phyloP scores from a whole-genome alignment of 2,888 invertebrate genomes.

The Polymixis flavicincta region DNA sequence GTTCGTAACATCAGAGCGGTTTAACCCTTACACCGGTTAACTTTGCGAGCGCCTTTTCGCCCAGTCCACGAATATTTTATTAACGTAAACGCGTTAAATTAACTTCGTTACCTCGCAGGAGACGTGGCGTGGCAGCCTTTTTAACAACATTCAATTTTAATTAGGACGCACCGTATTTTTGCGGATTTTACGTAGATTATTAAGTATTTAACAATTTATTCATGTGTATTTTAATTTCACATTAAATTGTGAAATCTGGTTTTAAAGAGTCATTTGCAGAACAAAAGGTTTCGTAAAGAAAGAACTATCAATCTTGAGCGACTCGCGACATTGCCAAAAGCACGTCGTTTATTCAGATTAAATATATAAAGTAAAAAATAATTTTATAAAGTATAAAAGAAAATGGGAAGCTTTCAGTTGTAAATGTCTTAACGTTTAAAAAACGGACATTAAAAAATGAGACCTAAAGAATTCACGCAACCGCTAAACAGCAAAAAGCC shows the following conservation, averaged over 20 bases:
- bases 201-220: slow-evolving; percentile 1
- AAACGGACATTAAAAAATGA: slow-evolving; percentile 31
- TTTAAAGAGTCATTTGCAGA: neutral
- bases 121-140: slow-evolving; percentile 70
- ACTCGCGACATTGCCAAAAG: neutral
- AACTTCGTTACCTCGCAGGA: slow-evolving; percentile 74
- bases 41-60: slow-evolving; percentile 71
- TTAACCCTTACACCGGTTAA: slow-evolving; percentile 69
- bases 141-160: slow-evolving; percentile 75
- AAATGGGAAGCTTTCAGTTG: neutral
- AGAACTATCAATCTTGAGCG: neutral
- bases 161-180: slow-evolving; percentile 64
- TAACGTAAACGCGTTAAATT: slow-evolving; percentile 79
- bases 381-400: too few relatives aligned
- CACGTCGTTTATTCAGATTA: neutral
- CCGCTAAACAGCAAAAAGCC: slow-evolving; percentile 76
- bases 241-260: neutral
- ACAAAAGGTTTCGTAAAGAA: neutral
- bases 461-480: slow-evolving; percentile 57
- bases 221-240: slow-evolving; percentile 1
- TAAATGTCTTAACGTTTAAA: slow-evolving; percentile 37
- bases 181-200: slow-evolving; percentile 30
- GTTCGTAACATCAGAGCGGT: slow-evolving; percentile 69
- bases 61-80: slow-evolving; percentile 80
- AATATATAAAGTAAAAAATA: too few relatives aligned